Base-by-base conservation (phyloP, 2,113 vertebrate genomes). In the Atrichornis clamosus region DNA sequence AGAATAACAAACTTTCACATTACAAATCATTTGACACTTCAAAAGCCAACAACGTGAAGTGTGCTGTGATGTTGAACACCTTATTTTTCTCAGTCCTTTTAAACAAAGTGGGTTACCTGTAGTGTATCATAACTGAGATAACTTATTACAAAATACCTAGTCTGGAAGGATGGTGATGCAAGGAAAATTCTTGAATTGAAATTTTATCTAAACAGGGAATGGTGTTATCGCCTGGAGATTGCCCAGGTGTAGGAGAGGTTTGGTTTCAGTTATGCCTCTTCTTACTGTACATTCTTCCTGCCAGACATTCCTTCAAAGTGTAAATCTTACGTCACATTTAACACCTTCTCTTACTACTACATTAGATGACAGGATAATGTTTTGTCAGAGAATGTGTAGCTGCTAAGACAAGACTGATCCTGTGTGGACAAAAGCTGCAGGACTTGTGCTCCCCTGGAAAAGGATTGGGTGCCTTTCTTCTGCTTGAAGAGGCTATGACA, bases 11-110 rank as follows among this genome's bases (percentile, higher is more conserved):
- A 94, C 63, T 90, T 91, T 20, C 55, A 85, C 52, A 33, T 86
- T 90, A 41, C 56, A 69, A 67, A 90, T 90, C 52, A 58, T 82
- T 94, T 94, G 81, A 76, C 62, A 39, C 89, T 92, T 95, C 73
- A 89, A 81, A 94, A 92, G 67, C 67, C 35, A 42, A 23, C 49
- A 60, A 16, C 56, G 2, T 80, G 77, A 93, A 90, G 55, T 44
- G 42, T 69, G 50, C 70, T 88, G 60, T 91, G 58, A 68, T 90
- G 63, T 50, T 83, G 47, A 49, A 62, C 64, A 35, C 63, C 21
- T 67, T 60, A 1, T 8, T 39, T 87, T 86, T 82, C 83, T 58
- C 33, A 68, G 16, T 63, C 18, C 4, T 19, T 73, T 93, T 53
- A 86, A 63, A 47, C 47, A 56, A 74, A 91, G 74, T 86, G 47